Conservation (phyloP, 2,113 vertebrate genomes). For the Limanda limanda region DNA sequence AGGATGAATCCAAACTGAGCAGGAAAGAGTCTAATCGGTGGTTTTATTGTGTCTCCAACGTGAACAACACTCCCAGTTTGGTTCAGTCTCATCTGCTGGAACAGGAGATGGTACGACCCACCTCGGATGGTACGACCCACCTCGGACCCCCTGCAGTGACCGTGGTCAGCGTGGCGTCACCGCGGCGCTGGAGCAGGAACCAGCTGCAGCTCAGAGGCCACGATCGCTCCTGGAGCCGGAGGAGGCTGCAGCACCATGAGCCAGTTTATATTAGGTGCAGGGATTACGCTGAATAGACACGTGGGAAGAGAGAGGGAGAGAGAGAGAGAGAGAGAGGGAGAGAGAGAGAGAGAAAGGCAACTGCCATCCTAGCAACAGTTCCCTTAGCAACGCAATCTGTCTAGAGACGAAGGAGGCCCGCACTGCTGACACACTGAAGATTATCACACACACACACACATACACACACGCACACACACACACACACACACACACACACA, state of each 20-base stretch:
- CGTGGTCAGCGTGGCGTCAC: too few relatives aligned
- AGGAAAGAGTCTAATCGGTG: too few relatives aligned
- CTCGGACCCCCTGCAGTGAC: constrained; percentile 14
- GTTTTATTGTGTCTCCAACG: too few relatives aligned
- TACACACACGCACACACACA: not conserved
- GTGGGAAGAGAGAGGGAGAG: constrained; percentile 48
- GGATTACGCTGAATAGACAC: constrained; percentile 54
- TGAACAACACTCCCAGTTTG: too few relatives aligned
- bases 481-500: constrained; percentile 18
- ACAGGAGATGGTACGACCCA: constrained; percentile 1
- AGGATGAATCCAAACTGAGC: too few relatives aligned
- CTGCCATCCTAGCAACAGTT: constrained; percentile 81
- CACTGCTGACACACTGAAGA: constrained; percentile 69
- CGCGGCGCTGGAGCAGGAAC: not conserved
- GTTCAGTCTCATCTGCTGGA: too few relatives aligned
- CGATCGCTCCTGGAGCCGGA: constrained; percentile 18
- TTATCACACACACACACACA: constrained; percentile 53
- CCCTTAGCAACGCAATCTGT: constrained; percentile 81
- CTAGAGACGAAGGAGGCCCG: constrained; percentile 67
- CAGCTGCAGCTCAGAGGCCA: constrained; percentile 20
- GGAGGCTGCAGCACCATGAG: constrained; percentile 33
- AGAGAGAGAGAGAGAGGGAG: constrained; percentile 36
- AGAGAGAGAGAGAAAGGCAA: constrained; percentile 51
- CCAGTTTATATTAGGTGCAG: constrained; percentile 27
- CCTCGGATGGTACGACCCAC: constrained; percentile 6